These are phyloP conservation scores for Hycleus phaleratus DNA, from an alignment of 1,140 invertebrate genomes.

Conservation along the genomic window DNA sequence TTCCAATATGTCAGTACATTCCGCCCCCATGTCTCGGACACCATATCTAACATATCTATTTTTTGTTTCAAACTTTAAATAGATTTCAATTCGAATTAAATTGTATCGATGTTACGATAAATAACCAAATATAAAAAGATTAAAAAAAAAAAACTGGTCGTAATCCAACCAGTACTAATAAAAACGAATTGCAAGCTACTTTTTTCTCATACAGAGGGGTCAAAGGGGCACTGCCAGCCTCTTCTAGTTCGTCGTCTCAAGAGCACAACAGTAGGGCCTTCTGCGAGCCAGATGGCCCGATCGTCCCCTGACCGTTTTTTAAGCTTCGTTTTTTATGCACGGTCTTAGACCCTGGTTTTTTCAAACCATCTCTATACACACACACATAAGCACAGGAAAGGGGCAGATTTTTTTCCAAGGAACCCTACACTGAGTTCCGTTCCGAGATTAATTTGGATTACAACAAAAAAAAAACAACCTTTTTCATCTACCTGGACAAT, in stretches of 20 bases:
- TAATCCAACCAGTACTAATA: too few species aligned
- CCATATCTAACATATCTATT: neutral
- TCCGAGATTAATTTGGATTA: conserved; percentile 36
- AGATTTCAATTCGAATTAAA: too few species aligned
- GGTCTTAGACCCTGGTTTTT: conserved; percentile 31
- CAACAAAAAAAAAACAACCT: conserved; percentile 21
- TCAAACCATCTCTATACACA: conserved; percentile 10
- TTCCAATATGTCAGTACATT: conserved; percentile 33
- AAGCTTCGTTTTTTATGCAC: conserved; percentile 37
- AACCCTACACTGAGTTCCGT: conserved; percentile 38
- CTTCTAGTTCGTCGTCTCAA: conserved; percentile 29
- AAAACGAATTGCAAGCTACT: conserved; percentile 11
- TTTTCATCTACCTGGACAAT: conserved; percentile 36
- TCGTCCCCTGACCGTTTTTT: conserved; percentile 39
- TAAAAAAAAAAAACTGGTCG: too few species aligned
- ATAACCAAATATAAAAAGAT: too few species aligned
- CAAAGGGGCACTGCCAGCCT: conserved; percentile 29
- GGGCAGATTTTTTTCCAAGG: conserved; percentile 38
- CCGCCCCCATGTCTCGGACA: conserved; percentile 14
- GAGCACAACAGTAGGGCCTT: conserved; percentile 23
- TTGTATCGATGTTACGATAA: too few species aligned
- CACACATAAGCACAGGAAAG: conserved; percentile 30
- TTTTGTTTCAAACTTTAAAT: too few species aligned
- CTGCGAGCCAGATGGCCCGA: conserved; percentile 37
- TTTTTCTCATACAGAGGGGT: conserved; percentile 26